Evolutionary conservation across 2,888 invertebrate species (phyloP).

Genomic region (Lamellibrachia columna): DNA sequence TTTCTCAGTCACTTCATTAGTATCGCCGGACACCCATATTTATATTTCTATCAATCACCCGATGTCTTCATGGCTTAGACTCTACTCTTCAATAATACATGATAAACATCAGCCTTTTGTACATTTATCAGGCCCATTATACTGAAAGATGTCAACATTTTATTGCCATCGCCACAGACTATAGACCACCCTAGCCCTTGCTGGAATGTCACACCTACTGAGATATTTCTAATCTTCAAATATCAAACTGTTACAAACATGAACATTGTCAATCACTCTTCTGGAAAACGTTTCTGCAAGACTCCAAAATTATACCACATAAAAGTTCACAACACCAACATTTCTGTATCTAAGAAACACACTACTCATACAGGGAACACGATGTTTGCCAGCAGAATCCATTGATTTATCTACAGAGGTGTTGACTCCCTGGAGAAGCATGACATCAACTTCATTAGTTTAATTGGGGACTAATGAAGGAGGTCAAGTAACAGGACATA

Average conservation of each 20-base stretch:
- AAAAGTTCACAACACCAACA: not conserved
- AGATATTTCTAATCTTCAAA: not conserved
- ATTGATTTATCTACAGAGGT: not conserved
- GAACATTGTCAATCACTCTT: not conserved
- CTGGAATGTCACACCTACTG: not conserved
- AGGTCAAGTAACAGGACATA: not conserved
- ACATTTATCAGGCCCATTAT: no score
- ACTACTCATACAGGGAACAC: not conserved
- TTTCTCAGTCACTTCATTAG: no score
- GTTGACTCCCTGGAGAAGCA: not conserved
- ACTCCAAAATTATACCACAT: not conserved
- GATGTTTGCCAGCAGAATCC: not conserved
- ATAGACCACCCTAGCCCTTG: not conserved
- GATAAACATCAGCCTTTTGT: no score
- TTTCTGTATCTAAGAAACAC: not conserved
- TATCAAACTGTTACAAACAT: not conserved
- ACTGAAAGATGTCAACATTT: no score
- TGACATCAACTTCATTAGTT: not conserved
- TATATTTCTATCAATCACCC: not conserved
- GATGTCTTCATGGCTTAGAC: not conserved
- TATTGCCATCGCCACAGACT: no score
- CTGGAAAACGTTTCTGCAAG: no score
- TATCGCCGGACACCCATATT: not conserved
- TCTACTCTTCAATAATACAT: not conserved
- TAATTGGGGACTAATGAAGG: conserved; percentile 5